Evolutionary conservation across 53 echinoderm and acorn worm genomes (phyloP).

Genomic region (Hippasteria phrygiana): DNA sequence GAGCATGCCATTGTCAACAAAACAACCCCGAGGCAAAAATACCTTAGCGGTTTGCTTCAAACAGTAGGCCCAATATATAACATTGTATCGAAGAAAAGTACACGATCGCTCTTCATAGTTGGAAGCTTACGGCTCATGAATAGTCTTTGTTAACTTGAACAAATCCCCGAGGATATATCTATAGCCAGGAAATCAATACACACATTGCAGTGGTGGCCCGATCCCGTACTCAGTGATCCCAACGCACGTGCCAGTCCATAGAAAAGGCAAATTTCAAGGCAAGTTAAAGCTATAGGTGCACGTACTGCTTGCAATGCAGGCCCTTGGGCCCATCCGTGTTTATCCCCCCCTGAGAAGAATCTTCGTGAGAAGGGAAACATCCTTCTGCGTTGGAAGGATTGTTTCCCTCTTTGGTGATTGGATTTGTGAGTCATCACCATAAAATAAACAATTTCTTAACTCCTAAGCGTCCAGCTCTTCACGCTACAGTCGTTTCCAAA

Average conservation of each 20-base stretch:
- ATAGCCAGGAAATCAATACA: slow-evolving; percentile 16
- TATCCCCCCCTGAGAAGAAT: no score
- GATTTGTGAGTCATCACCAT: no score
- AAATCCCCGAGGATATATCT: slow-evolving; percentile 23
- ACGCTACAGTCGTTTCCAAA: no score
- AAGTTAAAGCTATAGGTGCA: background rate
- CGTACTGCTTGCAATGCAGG: background rate
- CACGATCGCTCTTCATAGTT: background rate
- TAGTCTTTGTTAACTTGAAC: slow-evolving; percentile 20
- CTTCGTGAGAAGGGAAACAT: background rate
- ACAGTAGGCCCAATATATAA: background rate
- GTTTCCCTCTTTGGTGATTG: no score
- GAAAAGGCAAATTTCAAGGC: background rate
- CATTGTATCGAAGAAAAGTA: background rate
- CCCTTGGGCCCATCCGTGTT: no score
- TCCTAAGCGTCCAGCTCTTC: no score
- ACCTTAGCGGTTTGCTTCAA: background rate
- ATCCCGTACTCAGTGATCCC: background rate
- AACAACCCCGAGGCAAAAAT: background rate
- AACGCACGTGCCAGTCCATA: slow-evolving; percentile 12
- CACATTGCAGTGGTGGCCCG: background rate
- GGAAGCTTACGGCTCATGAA: no score
- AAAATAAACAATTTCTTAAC: no score
- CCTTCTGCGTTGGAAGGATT: no score
- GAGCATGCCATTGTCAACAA: background rate